These are phyloP conservation scores for Caenorhabditis tropicalis DNA, from an alignment of 1,140 invertebrate species.

Conservation along the genomic window DNA sequence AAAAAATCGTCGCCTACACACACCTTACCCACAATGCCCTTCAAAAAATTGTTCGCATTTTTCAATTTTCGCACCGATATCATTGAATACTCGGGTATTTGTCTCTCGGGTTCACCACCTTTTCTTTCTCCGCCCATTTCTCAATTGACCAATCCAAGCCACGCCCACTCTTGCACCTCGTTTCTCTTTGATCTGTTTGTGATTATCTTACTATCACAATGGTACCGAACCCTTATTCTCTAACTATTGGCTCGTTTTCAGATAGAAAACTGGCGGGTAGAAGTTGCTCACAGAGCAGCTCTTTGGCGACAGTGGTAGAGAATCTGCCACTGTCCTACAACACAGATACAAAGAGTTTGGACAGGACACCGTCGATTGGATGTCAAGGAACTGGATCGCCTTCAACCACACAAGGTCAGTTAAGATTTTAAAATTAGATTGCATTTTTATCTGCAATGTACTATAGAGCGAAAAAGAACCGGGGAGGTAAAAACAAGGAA, in stretches of 20 bases:
- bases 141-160: background rate
- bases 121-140: constrained; percentile 12
- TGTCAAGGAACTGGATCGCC: constrained; percentile 3
- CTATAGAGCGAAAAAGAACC: no score
- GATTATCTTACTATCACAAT: background rate
- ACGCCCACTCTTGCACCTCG: background rate
- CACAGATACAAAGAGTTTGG: constrained; percentile 52
- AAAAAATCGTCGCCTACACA: background rate
- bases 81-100: background rate
- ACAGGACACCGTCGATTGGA: constrained; percentile 45
- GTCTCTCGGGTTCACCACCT: background rate
- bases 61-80: background rate
- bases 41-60: constrained; percentile 35
- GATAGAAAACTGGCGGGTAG: constrained; percentile 37
- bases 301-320: constrained; percentile 54
- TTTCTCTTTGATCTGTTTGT: background rate
- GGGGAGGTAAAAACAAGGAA: constrained; percentile 22
- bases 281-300: constrained; percentile 44
- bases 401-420: constrained; percentile 13
- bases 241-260: background rate
- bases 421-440: background rate
- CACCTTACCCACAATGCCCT: background rate
- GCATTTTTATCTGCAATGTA: background rate
- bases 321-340: constrained; percentile 56
- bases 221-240: background rate